Evolutionary conservation across 1,140 invertebrate genomes (phyloP), one percentile per base, ranked within the genome.

Genomic region (Aphaenogaster floridana): DNA sequence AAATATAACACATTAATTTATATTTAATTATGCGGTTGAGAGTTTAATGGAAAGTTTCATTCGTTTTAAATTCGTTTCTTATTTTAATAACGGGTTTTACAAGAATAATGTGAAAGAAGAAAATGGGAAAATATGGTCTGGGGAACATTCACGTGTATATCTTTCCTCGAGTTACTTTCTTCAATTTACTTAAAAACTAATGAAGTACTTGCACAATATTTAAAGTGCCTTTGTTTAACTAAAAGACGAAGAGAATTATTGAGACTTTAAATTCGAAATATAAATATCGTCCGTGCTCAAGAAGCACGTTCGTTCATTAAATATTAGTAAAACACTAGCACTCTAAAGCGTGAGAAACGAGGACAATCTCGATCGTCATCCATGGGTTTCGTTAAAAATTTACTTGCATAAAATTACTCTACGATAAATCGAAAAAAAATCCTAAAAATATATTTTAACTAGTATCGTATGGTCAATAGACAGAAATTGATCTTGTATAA

Each of bases 241-340:
- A 39, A 7, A 21, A 54, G 21, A 71, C 64, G 45, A 42, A 61
- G 83, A 34, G 68, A 86, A 89, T 89, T 89, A 86, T 68, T 48
- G 15, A 17, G 11, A n/a, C 39, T 50, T 48, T 59, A 52, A 71
- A 68, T 52, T 64, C 34, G 74, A 86, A 86, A 42, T 68, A 9
- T 63, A 86, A 89, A 86, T 76, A 59, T 68, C 57, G 48, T 88
- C 54, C 50, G 36, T 72, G 21, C 52, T 34, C 39, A 78, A 28
- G 57, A 63, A 15, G 13, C 77, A 69, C 69, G 66, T 21, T 86
- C 48, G 39, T 17, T 89, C 76, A 59, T 89, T 89, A 77, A 89
- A 87, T 89, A 89, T 89, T 89, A 86, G 87, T 76, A 52, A 68
- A 90, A 90, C 81, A 86, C 48, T 80, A 71, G 28, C 6, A 63